Conservation (phyloP, 1,140 invertebrate genomes). For the Drosophila sucinea region DNA sequence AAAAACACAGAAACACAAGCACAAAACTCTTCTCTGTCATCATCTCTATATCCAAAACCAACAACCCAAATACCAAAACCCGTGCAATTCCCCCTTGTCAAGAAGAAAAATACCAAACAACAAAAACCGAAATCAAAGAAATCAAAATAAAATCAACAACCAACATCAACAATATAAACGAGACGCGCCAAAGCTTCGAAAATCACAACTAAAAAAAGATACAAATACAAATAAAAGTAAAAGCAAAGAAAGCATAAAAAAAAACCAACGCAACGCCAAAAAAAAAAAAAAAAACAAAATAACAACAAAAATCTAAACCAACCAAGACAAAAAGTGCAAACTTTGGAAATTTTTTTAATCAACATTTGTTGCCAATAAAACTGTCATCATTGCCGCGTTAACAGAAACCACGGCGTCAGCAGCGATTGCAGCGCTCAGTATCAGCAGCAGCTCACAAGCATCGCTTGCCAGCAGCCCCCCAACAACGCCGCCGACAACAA, state of each 20-base stretch:
- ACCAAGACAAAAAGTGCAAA: conserved; percentile 43
- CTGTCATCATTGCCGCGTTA: conserved; percentile 82
- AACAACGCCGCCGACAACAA: conserved; percentile 31
- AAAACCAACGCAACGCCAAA: conserved; percentile 15
- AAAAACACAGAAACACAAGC: conserved; percentile 41
- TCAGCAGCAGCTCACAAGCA: conserved; percentile 80
- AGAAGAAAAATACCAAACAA: conserved; percentile 73
- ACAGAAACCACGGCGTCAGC: conserved; percentile 80
- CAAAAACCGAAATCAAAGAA: conserved; percentile 50
- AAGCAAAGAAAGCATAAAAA: conserved; percentile 31
- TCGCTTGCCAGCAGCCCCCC: conserved; percentile 55
- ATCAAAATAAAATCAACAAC: conserved; percentile 7
- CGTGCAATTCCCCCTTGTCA: conserved; percentile 55
- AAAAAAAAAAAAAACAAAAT: conserved; percentile 9
- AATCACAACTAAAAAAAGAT: conserved; percentile 20
- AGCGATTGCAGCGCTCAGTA: conserved; percentile 81
- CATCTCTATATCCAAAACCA: conserved; percentile 24
- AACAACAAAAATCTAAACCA: conserved; percentile 19
- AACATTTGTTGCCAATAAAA: conserved; percentile 81
- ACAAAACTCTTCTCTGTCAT: conserved; percentile 33
- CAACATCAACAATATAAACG: conserved; percentile 7
- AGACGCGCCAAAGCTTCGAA: conserved; percentile 32
- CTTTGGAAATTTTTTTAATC: conserved; percentile 62
- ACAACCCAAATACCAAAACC: conserved; percentile 50
- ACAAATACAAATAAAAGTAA: conserved; percentile 12